Evolutionary conservation across 2,888 invertebrate genomes (phyloP).

Genomic region (Andrena minutula): DNA sequence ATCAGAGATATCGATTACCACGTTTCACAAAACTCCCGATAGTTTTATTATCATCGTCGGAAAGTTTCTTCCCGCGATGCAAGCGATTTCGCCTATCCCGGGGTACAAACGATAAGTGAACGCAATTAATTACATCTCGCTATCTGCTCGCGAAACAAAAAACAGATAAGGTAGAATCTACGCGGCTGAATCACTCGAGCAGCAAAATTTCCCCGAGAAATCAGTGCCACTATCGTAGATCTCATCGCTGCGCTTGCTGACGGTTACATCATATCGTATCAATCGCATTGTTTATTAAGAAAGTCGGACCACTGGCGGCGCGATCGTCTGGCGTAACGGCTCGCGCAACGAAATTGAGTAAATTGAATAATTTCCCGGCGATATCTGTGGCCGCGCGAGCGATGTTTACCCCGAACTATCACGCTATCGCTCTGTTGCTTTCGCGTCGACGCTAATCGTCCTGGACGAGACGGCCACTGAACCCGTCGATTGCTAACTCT

Average conservation of each 20-base stretch:
- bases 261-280: neutral
- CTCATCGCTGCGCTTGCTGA: neutral
- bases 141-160: neutral
- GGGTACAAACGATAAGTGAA: neutral
- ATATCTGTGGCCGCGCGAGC: neutral
- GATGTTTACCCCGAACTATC: neutral
- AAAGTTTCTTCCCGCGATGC: neutral
- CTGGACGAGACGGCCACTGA: neutral
- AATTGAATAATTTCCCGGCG: neutral
- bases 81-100: neutral
- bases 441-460: neutral
- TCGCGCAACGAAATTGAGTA: no score
- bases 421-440: neutral
- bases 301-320: neutral
- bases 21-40: neutral
- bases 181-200: neutral
- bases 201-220: neutral
- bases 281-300: neutral
- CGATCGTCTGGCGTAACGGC: neutral
- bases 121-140: neutral
- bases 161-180: neutral
- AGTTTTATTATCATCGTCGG: neutral
- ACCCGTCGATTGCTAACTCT: neutral
- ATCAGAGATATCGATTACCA: no score
- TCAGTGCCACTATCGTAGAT: neutral